Evolutionary conservation across 2,888 invertebrate species (phyloP), one percentile per base, ranked within the genome.

Genomic region (Sesia apiformis): DNA sequence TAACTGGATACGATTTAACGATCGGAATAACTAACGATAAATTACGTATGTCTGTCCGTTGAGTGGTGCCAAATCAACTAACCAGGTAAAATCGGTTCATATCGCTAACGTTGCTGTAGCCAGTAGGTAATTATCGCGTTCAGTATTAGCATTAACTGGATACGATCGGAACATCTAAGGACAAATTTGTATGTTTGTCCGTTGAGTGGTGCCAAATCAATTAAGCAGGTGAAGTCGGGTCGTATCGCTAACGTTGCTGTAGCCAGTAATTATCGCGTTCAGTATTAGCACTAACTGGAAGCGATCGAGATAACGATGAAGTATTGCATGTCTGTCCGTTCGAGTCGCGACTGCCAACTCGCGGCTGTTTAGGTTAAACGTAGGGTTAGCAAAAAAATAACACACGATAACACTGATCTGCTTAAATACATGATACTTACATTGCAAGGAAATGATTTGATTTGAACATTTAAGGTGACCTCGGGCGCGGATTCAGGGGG

Each of bases 251-350:
- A 23, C 23, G 23, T 23, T 1, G 23, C n/a, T 46, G 46, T 46
- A 46, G 50, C 38, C 50, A 53, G 58, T 69, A 66, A 68, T 69
- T 60, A 56, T 50, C 56, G 54, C 23, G 58, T 54, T 57, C 58
- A 62, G 57, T 63, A 61, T 58, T 63, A 65, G 63, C 62, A 66
- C 61, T 67, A 66, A 67, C 66, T 70, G 66, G 72, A 65, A 69
- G 57, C 51, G 66, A 65, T 66, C 56, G 38, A 66, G 72, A 72
- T 70, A 67, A 64, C 62, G 63, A 64, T 69, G 66, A 68, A 63
- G 58, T 53, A 72, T 64, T 54, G 61, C 58, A 57, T 53, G 59
- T 57, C 56, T 55, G 57, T 61, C 57, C 53, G 60, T 56, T 53
- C 39, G 4, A 50, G 46, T 39, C 38, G 55, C 57, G 54, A 53